Percentiles rank a stretch among this genome's conserved stretches.
These are phyloP conservation scores for Glyptemys insculpta DNA, from an alignment of 2,797 vertebrate genomes.

Conservation along the genomic window DNA sequence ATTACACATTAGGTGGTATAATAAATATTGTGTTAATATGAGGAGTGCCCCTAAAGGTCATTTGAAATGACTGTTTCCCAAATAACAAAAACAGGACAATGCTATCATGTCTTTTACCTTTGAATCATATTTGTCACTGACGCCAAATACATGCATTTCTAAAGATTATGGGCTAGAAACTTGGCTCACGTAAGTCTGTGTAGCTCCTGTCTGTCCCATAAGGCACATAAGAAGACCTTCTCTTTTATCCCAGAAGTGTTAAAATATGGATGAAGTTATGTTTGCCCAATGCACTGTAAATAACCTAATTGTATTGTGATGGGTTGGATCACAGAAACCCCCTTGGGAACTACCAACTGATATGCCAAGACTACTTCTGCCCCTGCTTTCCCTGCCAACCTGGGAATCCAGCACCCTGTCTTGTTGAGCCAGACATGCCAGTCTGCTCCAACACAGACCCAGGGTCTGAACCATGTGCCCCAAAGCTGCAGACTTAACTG, in stretches of 20 bases:
- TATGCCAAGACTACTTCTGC: too few species aligned
- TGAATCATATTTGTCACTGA: slow-evolving; percentile 25
- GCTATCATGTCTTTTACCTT: background rate
- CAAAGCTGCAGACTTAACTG: too few species aligned
- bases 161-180: slow-evolving; percentile 48
- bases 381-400: too few species aligned
- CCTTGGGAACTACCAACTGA: too few species aligned
- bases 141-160: background rate
- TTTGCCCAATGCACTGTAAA: slow-evolving; percentile 38
- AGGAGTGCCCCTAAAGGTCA: background rate
- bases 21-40: background rate
- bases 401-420: too few species aligned
- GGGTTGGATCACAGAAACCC: too few species aligned
- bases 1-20: background rate
- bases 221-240: slow-evolving; percentile 27
- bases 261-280: slow-evolving; percentile 67
- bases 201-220: slow-evolving; percentile 58
- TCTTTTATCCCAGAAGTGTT: slow-evolving; percentile 56
- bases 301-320: slow-evolving; percentile 15
- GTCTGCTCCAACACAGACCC: too few species aligned
- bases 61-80: slow-evolving; percentile 3
- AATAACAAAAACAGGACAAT: slow-evolving; percentile 13
- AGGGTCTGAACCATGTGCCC: too few species aligned
- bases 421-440: too few species aligned
- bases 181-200: slow-evolving; percentile 46